A percentile compares a stretch with the other conserved stretches of the same genome.
Evolutionary conservation across 2,797 vertebrate species (phyloP).

Genomic region (Hypotaenidia okinawae): DNA sequence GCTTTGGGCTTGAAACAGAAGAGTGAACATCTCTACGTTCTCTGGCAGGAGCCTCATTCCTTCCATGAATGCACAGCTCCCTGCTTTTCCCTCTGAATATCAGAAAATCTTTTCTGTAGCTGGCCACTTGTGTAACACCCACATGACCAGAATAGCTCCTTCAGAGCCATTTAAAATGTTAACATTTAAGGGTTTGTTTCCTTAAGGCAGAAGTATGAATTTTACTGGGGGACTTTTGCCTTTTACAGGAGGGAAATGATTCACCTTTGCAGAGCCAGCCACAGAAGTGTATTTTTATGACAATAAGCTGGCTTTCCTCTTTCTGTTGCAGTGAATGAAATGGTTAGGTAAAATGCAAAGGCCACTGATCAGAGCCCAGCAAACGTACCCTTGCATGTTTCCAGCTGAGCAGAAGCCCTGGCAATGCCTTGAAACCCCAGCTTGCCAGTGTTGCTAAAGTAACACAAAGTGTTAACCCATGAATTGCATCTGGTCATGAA

Average conservation of each 20-base stretch:
- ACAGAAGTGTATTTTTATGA: not conserved
- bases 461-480: not conserved
- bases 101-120: not conserved
- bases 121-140: not conserved
- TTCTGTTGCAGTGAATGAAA: not conserved
- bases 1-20: not conserved
- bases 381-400: not conserved
- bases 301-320: not conserved
- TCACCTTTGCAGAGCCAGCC: not conserved
- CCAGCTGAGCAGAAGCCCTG: not conserved
- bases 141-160: not conserved
- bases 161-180: not conserved
- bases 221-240: not conserved
- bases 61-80: not conserved
- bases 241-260: not conserved
- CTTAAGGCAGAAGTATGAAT: not conserved
- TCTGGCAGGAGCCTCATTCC: not conserved
- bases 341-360: not conserved
- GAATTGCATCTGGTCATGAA: not conserved
- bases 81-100: not conserved
- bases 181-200: not conserved
- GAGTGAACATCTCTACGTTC: not conserved
- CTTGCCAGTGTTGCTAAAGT: constrained; percentile 1
- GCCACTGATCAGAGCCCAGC: not conserved
- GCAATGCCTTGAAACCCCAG: not conserved